Evolutionary conservation across 2,113 vertebrate species (phyloP), one percentile per base, ranked within the genome.

Genomic region (Rhegmatorhina hoffmannsi): DNA sequence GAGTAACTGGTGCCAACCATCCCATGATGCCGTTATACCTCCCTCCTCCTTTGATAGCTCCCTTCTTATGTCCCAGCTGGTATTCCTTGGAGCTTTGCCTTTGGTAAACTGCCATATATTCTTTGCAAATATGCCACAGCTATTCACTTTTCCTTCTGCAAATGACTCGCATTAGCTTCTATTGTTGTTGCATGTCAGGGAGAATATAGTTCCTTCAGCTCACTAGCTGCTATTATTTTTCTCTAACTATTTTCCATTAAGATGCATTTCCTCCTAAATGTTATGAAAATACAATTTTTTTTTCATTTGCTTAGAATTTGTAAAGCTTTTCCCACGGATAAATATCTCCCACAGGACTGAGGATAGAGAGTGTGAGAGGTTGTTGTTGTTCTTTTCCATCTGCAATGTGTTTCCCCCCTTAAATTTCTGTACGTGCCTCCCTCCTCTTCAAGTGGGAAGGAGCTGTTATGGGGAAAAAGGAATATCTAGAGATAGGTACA

Each of bases 61-160:
- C 95, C 95, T 97, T 96, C 96, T 95, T 93, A 89, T 95, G 91
- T 91, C 97, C 97, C 97, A 98, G 97, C 97, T 98, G 97, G 97
- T 96, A 96, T 89, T 96, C 96, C 96, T 97, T 98, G 97, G 97
- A 97, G 94, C 78, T 92, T 86, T 98, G 97, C 97, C 97, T 97
- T 96, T 97, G 97, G 97, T 88, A 97, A 93, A 83, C 94, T 97
- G 97, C 97, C 97, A 97, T 87, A 90, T 92, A 96, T 95, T 96
- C 96, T 97, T 96, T 96, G 96, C 96, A 97, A 95, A 96, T 97
- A 97, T 96, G 96, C 94, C 96, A 94, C 91, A 93, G 96, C 95
- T 96, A 96, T 97, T 97, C 93, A 94, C 95, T 95, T 97, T 97
- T 95, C 96, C 94, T 97, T 97, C 95, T 95, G 73, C 95, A 97